phyloP scores from a whole-genome alignment of 64 coral and sea anemone species.

The Hydrozoanthus tunicans region DNA sequence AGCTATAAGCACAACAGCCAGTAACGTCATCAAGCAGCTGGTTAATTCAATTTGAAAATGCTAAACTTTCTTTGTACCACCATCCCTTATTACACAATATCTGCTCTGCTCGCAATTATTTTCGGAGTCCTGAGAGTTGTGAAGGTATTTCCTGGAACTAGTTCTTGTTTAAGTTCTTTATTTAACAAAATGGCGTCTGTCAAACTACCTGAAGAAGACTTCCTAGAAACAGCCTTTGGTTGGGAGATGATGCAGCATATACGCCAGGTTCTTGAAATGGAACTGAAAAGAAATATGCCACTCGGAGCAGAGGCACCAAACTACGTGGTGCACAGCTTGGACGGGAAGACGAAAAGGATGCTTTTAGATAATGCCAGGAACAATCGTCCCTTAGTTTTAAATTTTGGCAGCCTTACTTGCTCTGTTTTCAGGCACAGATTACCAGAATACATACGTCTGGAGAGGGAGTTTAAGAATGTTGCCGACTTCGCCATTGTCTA shows the following conservation, averaged over 20 bases:
- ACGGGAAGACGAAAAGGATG: not conserved
- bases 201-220: slow-evolving; percentile 37
- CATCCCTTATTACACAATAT: not conserved
- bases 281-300: not conserved
- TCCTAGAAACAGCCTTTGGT: slow-evolving; percentile 26
- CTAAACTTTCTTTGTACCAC: no score
- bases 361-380: slow-evolving; percentile 22
- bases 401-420: slow-evolving; percentile 45
- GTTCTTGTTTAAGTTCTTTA: not conserved
- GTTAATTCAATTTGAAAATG: no score
- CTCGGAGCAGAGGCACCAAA: not conserved
- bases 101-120: not conserved
- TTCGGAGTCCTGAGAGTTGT: not conserved
- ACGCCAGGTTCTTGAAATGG: not conserved
- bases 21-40: no score
- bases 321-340: not conserved
- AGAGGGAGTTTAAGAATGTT: not conserved
- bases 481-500: slow-evolving; percentile 43
- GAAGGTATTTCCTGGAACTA: not conserved
- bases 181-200: slow-evolving; percentile 26
- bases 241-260: slow-evolving; percentile 38
- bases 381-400: slow-evolving; percentile 13
- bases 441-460: not conserved
- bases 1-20: no score
- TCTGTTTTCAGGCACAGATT: slow-evolving; percentile 24